Evolutionary conservation across 1,140 invertebrate genomes (phyloP).

Genomic region (Lucilia sericata): DNA sequence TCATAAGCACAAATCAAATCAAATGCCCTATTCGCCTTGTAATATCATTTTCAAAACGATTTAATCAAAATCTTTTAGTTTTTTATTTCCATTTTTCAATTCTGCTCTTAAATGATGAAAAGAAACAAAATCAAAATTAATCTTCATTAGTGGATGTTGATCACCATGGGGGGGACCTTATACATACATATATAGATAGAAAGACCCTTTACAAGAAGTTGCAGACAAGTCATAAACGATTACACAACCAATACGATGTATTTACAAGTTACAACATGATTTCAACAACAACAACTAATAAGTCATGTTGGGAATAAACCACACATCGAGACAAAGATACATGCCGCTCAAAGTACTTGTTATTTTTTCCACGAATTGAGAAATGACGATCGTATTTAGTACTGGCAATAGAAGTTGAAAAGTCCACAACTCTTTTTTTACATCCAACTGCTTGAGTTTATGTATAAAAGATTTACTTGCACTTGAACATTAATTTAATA

Average conservation of each 20-base stretch:
- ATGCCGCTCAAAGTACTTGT: background rate
- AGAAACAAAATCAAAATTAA: constrained; percentile 4
- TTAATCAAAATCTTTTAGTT: too few relatives aligned
- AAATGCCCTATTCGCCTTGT: too few relatives aligned
- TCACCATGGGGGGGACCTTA: background rate
- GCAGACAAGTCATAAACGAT: background rate
- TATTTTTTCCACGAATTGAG: background rate
- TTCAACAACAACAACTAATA: constrained; percentile 11
- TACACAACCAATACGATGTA: background rate
- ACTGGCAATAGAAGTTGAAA: background rate
- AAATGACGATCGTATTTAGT: background rate
- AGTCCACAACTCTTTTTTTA: background rate
- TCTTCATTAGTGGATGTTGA: constrained; percentile 3
- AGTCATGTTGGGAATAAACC: constrained; percentile 15
- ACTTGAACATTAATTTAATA: too few relatives aligned
- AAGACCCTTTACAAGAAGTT: background rate
- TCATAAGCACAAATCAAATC: too few relatives aligned
- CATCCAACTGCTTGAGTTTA: too few relatives aligned
- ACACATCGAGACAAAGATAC: background rate
- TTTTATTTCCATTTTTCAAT: too few relatives aligned
- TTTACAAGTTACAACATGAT: constrained; percentile 1
- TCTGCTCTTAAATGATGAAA: background rate
- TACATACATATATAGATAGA: background rate
- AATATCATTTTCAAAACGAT: too few relatives aligned
- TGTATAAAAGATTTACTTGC: too few relatives aligned